Evolutionary conservation across 2,113 vertebrate species (phyloP).

Genomic region (Dromaius novaehollandiae): DNA sequence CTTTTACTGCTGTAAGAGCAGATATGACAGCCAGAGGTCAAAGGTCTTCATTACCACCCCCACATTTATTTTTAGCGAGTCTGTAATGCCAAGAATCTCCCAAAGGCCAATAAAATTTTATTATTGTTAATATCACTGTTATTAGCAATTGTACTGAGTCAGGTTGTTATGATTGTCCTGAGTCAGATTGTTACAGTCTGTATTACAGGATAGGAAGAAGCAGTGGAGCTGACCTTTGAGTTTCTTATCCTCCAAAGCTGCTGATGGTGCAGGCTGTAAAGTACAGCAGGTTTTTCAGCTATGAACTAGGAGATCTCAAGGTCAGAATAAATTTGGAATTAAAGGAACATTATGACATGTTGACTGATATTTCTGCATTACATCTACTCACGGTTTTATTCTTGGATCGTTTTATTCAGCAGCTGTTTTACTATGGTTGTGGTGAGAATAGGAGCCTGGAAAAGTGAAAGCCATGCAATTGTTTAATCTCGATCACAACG

Average conservation of each 20-base stretch:
- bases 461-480: neutral
- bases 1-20: neutral
- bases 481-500: neutral
- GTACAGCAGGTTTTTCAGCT: conserved; percentile 38
- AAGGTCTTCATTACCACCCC: neutral
- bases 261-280: conserved; percentile 60
- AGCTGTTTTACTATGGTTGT: neutral
- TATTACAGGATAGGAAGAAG: conserved; percentile 5
- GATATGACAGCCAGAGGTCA: neutral
- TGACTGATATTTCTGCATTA: neutral
- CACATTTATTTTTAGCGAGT: conserved; percentile 5
- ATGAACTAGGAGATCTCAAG: conserved; percentile 28
- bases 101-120: conserved; percentile 57
- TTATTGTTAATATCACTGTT: conserved; percentile 49
- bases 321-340: conserved; percentile 36
- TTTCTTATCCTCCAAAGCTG: conserved; percentile 65
- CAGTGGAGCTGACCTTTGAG: conserved; percentile 64
- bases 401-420: neutral
- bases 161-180: conserved; percentile 39
- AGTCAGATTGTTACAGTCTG: conserved; percentile 48
- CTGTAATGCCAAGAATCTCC: neutral
- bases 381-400: neutral
- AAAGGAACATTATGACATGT: neutral
- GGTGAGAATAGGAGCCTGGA: neutral
- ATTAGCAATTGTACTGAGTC: conserved; percentile 24